Percentiles rank a stretch among this genome's conserved stretches.
Conservation (phyloP, 64 coral and sea anemone species). For the Montipora foliosa region DNA sequence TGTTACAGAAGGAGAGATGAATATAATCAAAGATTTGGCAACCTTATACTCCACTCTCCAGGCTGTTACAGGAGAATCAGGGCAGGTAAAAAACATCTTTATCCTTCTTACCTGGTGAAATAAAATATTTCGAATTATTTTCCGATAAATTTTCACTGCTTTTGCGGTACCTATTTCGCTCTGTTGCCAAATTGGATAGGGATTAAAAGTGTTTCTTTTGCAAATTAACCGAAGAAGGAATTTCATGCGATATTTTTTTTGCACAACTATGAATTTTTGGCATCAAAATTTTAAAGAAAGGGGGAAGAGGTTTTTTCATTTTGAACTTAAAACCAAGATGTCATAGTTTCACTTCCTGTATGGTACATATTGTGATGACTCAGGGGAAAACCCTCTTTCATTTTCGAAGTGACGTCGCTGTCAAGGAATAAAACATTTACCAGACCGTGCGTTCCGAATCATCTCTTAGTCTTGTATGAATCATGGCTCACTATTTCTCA, state of each 20-base stretch:
- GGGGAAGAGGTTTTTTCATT: background rate
- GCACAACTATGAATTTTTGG: too few relatives aligned
- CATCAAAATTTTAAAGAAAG: too few relatives aligned
- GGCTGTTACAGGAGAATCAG: background rate
- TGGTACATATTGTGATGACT: background rate
- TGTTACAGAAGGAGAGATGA: background rate
- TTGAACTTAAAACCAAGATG: background rate
- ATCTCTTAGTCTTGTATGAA: background rate
- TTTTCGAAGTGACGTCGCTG: background rate
- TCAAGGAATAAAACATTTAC: background rate
- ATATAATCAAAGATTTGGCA: slow-evolving; percentile 20
- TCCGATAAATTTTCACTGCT: background rate
- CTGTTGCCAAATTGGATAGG: too few relatives aligned
- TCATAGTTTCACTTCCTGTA: background rate
- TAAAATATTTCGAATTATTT: background rate
- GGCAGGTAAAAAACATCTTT: background rate
- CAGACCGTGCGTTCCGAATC: too few relatives aligned
- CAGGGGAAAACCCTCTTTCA: background rate
- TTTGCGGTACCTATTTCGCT: too few relatives aligned
- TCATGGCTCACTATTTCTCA: too few relatives aligned
- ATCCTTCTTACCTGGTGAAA: background rate
- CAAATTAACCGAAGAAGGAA: background rate
- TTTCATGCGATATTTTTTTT: too few relatives aligned
- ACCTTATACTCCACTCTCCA: background rate
- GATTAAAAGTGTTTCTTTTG: background rate